phyloP scores from a whole-genome alignment of 1,140 invertebrate genomes.

The Littorina saxatilis region DNA sequence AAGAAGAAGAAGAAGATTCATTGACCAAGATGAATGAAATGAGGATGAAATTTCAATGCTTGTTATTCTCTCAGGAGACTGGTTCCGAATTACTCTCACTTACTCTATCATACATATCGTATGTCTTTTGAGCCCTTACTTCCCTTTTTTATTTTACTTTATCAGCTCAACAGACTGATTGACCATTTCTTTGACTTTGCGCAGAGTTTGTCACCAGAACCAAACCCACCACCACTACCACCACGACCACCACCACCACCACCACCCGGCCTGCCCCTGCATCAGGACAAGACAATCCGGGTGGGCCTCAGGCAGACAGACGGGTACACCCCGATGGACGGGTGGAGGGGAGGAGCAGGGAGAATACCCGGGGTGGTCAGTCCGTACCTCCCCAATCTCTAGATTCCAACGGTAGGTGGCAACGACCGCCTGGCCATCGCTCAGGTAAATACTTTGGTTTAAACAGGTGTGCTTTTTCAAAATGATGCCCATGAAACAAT shows the following conservation, averaged over 20 bases:
- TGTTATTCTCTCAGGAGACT: no score
- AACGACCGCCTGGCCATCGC: neutral
- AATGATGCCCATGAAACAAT: no score
- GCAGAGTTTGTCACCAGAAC: neutral
- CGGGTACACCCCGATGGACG: neutral
- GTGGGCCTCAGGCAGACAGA: neutral
- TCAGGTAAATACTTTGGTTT: neutral
- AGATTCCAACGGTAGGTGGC: neutral
- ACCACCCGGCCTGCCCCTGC: neutral
- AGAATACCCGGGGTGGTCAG: neutral
- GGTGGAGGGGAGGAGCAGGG: neutral
- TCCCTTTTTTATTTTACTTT: no score
- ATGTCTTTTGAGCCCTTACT: no score
- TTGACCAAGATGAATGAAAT: no score
- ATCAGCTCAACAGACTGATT: no score
- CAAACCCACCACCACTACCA: neutral
- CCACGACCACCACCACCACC: constrained; percentile 11
- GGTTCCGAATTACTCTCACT: no score
- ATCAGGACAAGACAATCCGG: neutral
- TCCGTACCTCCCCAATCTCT: neutral
- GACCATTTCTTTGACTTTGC: no score
- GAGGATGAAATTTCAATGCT: no score
- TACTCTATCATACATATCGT: no score
- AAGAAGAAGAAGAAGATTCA: no score
- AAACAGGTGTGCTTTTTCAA: no score